Percentiles rank a stretch among this genome's conserved stretches.
These are phyloP conservation scores for Microtus oregoni DNA, from an alignment of 2,113 vertebrate genomes.

Conservation along the genomic window DNA sequence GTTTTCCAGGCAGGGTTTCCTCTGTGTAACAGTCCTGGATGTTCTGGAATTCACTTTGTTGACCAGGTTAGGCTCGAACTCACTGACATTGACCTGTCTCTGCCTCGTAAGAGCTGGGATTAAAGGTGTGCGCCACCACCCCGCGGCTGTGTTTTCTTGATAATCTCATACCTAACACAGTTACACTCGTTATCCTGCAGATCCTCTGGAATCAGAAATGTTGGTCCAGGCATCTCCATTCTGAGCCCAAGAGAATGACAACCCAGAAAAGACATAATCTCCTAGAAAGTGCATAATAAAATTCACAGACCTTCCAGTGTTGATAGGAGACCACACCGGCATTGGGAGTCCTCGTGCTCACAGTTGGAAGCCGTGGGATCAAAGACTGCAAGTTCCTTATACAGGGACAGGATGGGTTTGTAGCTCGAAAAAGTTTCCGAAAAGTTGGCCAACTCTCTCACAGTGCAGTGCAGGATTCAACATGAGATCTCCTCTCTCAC, in stretches of 20 bases:
- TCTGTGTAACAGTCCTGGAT: no score
- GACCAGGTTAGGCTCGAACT: no score
- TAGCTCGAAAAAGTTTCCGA: background rate
- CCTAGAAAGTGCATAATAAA: background rate
- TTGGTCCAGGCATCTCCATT: background rate
- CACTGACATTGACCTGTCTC: no score
- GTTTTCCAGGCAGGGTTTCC: background rate
- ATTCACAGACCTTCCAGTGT: background rate
- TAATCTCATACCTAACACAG: background rate
- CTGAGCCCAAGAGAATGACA: background rate
- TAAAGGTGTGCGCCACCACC: no score
- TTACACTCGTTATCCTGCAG: background rate
- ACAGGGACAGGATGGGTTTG: background rate
- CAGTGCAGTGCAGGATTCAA: background rate
- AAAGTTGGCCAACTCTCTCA: background rate
- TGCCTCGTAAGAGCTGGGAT: no score
- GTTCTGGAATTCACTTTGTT: no score
- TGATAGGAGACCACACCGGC: background rate
- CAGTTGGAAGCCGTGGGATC: background rate
- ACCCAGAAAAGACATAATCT: background rate
- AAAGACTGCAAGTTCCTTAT: background rate
- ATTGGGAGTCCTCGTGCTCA: background rate
- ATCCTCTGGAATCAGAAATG: background rate
- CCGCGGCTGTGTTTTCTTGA: background rate
- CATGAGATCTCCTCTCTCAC: background rate